Conservation (phyloP, 2,888 invertebrate genomes). For the Oxytorus armatus region DNA sequence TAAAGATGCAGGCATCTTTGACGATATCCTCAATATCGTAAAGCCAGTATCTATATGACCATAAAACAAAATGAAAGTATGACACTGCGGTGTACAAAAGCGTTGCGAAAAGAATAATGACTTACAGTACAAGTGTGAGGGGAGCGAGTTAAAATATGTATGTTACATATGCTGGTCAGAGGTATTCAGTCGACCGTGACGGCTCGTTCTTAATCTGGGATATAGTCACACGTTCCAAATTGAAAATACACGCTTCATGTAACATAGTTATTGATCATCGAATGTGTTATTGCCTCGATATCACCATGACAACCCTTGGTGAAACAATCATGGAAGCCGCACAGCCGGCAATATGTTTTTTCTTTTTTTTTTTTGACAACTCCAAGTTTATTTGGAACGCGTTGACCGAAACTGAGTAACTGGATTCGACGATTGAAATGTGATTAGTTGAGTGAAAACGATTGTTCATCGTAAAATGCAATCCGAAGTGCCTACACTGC, state of each 20-base stretch:
- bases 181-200: background rate
- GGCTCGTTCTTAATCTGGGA: conserved; percentile 15
- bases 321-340: conserved; percentile 81
- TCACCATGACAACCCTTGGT: conserved; percentile 76
- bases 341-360: conserved; percentile 70
- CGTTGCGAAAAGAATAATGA: background rate
- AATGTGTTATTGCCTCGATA: conserved; percentile 68
- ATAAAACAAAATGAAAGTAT: conserved; percentile 19
- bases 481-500: conserved; percentile 81
- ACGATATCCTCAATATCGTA: conserved; percentile 4
- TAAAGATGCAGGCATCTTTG: conserved; percentile 68
- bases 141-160: too few species aligned
- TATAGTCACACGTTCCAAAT: conserved; percentile 34
- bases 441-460: conserved; percentile 56
- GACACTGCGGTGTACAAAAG: background rate
- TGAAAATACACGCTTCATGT: conserved; percentile 51
- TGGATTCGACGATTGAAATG: conserved; percentile 49
- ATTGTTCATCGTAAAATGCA: conserved; percentile 79
- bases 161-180: too few species aligned
- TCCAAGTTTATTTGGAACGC: conserved; percentile 39
- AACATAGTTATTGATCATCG: conserved; percentile 59
- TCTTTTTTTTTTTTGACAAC: conserved; percentile 56
- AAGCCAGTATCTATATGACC: conserved; percentile 16
- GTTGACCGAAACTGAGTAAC: conserved; percentile 15
- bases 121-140: background rate